Percentiles rank a stretch among this genome's conserved stretches.
Evolutionary conservation across 37 sponge, comb jelly and placozoan species (phyloP).

Genomic region (Halisarca cf. caerulea): DNA sequence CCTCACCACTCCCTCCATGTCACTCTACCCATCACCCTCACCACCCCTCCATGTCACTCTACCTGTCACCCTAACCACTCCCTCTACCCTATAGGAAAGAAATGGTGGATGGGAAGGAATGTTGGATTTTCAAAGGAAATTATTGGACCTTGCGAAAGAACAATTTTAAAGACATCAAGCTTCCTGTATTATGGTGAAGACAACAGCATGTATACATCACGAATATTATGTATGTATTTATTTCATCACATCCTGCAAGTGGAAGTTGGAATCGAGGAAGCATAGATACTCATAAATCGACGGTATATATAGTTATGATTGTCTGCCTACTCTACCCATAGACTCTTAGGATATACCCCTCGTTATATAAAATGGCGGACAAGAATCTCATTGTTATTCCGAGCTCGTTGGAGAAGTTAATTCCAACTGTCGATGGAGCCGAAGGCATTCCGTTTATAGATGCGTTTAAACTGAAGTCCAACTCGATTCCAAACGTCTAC

Average conservation of each 20-base stretch:
- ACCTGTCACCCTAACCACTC: too few species aligned
- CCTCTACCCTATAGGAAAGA: conserved; percentile 36
- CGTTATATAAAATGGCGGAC: not conserved
- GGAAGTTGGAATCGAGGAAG: too few species aligned
- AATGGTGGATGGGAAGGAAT: conserved; percentile 42
- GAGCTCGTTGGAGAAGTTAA: conserved; percentile 44
- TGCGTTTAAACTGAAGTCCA: conserved; percentile 29
- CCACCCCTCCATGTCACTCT: too few species aligned
- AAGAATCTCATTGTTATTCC: conserved; percentile 30
- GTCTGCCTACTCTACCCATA: too few species aligned
- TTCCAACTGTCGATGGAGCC: conserved; percentile 47
- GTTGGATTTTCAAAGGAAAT: conserved; percentile 58
- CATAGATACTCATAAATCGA: too few species aligned
- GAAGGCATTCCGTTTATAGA: conserved; percentile 13
- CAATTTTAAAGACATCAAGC: conserved; percentile 4
- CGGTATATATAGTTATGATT: too few species aligned
- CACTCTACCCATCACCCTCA: too few species aligned
- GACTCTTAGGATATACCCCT: too few species aligned
- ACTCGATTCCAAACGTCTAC: conserved; percentile 48
- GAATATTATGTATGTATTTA: too few species aligned
- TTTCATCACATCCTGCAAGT: too few species aligned
- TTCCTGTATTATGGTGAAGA: conserved; percentile 41
- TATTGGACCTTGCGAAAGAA: conserved; percentile 65
- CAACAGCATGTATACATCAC: too few species aligned
- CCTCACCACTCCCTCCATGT: too few species aligned